Evolutionary conservation across 2,113 vertebrate species (phyloP), one percentile per base, ranked within the genome.

Genomic region (Tachysurus vachellii): DNA sequence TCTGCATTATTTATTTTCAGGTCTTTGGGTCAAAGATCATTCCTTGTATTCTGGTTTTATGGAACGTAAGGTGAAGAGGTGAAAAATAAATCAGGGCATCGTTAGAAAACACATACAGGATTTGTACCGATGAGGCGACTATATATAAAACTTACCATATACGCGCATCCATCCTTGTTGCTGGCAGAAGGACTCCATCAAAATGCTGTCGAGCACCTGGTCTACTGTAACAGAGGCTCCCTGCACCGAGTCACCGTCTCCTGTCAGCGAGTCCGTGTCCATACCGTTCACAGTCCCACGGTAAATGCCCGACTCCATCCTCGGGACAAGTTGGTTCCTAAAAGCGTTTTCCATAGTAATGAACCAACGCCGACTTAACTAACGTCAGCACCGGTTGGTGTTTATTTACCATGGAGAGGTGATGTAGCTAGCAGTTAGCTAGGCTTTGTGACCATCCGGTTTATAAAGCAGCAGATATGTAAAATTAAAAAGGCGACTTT

Each of bases 91-190:
- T 28, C 4, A 14, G 80, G 26, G n/a, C 9, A 21, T 5, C 23
- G 42, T 75, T 75, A 50, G 44, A 47, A 50, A 75, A 26, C n/a
- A 70, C n/a, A n/a, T 4, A 53, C 10, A 2, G 73, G 0, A 28
- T 8, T 3, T 17, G 66, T 42, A 5, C 13, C 64, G 28, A 1
- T 42, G 70, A 71, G 5, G 21, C 19, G 13, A 75, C 14, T 17
- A 16, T 50, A 62, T 31, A 13, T 14, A 17, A 56, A 77, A 82
- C 97, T 96, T 93, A 98, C 97, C 98, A 90, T 97, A 96, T 68
- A 98, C 96, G 6, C 96, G 95, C 85, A 98, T 91, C 97, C 97
- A 98, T 89, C 98, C 97, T 92, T 98, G 97, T 76, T 96, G 97
- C 93, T 98, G 97, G 91, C 96, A 97, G 82, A 97, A 95, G 0